Evolutionary conservation across 2,888 invertebrate genomes (phyloP), one percentile per base, ranked within the genome.

Genomic region (Conus canariensis): DNA sequence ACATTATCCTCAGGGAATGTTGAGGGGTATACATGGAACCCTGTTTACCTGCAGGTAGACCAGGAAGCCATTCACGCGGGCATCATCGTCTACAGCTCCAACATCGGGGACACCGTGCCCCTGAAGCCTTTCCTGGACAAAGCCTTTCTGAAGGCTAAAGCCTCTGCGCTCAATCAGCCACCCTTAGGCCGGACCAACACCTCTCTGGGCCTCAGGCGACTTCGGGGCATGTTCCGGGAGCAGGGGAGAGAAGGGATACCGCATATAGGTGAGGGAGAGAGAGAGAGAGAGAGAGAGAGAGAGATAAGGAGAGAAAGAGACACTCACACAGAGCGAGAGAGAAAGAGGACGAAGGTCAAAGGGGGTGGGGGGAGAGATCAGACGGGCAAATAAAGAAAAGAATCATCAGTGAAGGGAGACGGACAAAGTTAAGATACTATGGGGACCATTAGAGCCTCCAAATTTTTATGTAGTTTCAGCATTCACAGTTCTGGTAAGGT

Each of bases 71-170:
- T 92, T 80, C 88, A 91, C 82, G 91, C 91, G 14, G 92, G 92
- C 1, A 92, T 94, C 60, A 92, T 94, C 8, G 94, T 94, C 2
- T 95, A 93, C 91, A 94, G 94, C 85, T 94, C 95, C 12, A 91
- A 90, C 82, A 93, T 94, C 10, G 94, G 94, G 45, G 93, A 93
- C 85, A 93, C 94, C 80, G 90, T 93, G 59, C 92, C 91, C 6
- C 91, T 95, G 16, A 91, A 90, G 10, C 95, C 95, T 12, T 95
- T 92, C 90, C 94, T 85, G 86, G 90, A n/a, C 60, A 91, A 91
- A 45, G 30, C 56, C 19, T 59, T 80, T 9, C 87, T 91, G 60
- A 90, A 74, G 80, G 8, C 58, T 9, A 85, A 86, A 6, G 90
- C 90, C 10, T 56, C 90, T 30, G 87, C 77, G 14, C 80, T 91